Conservation (phyloP, 2,797 vertebrate species). For the Trichosurus vulpecula region DNA sequence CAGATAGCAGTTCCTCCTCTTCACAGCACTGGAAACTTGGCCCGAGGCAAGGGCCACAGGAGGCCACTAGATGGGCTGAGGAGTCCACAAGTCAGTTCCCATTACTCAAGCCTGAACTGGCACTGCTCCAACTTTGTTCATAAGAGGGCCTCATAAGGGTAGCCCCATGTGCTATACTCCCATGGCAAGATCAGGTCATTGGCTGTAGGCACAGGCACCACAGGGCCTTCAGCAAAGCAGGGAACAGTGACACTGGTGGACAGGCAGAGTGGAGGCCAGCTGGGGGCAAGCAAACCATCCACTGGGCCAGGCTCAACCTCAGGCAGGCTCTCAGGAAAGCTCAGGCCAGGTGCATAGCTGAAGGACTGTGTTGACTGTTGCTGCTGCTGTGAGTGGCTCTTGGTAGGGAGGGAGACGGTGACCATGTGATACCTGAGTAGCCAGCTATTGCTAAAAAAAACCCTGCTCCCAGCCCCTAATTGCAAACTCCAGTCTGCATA, state of each 20-base stretch:
- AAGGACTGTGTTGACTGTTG: constrained; percentile 75
- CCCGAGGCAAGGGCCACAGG: not conserved
- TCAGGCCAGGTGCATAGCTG: constrained; percentile 86
- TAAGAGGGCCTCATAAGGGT: constrained; percentile 96
- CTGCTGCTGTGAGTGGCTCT: constrained; percentile 97
- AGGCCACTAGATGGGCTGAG: not conserved
- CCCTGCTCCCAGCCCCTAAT: too few relatives aligned
- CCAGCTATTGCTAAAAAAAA: too few relatives aligned
- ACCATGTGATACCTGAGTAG: too few relatives aligned
- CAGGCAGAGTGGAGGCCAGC: constrained; percentile 91
- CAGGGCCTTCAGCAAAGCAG: constrained; percentile 92
- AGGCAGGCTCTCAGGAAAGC: constrained; percentile 81
- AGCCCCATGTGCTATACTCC: constrained; percentile 96
- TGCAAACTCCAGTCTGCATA: too few relatives aligned
- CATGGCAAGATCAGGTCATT: constrained; percentile 94
- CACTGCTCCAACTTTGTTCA: constrained; percentile 95
- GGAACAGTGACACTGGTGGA: constrained; percentile 95
- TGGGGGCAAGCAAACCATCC: constrained; percentile 74
- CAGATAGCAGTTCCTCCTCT: not conserved
- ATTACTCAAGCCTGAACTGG: constrained; percentile 86
- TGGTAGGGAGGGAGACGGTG: constrained; percentile 92
- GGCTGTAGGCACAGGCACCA: constrained; percentile 90
- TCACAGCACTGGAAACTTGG: not conserved
- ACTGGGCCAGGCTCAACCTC: constrained; percentile 70
- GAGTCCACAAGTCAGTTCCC: constrained; percentile 77